These are phyloP conservation scores for Spialia ferax DNA, from an alignment of 2,888 invertebrate species.

Conservation along the genomic window DNA sequence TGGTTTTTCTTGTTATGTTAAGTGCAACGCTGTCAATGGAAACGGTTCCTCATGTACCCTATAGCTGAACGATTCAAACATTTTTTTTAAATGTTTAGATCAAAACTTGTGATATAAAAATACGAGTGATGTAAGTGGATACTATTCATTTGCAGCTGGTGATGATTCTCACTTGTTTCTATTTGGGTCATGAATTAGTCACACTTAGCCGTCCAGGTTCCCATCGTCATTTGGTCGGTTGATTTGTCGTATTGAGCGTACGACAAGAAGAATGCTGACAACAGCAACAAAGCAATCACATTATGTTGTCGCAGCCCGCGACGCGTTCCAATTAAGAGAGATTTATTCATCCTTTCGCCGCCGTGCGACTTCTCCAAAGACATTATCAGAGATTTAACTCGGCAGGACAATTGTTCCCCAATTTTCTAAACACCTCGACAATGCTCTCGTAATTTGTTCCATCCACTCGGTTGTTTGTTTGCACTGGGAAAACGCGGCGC, in stretches of 20 bases:
- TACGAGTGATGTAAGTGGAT: neutral
- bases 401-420: constrained; percentile 79
- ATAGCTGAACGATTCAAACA: neutral
- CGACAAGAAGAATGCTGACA: constrained; percentile 67
- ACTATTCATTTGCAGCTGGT: neutral
- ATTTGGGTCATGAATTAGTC: constrained; percentile 58
- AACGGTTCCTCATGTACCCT: neutral
- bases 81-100: neutral
- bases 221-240: constrained; percentile 70
- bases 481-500: constrained; percentile 69
- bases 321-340: constrained; percentile 80
- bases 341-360: constrained; percentile 78
- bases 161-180: constrained; percentile 13
- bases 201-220: constrained; percentile 64
- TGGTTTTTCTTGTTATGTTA: constrained; percentile 32
- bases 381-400: constrained; percentile 81
- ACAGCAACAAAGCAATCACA: constrained; percentile 74
- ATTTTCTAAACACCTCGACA: constrained; percentile 82
- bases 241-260: constrained; percentile 69
- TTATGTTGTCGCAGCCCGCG: constrained; percentile 78
- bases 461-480: constrained; percentile 75
- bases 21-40: constrained; percentile 4
- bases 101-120: neutral
- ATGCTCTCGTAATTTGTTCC: constrained; percentile 79
- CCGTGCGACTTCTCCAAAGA: constrained; percentile 72